Conservation (phyloP, 2,888 invertebrate genomes). For the Desoria tigrina region DNA sequence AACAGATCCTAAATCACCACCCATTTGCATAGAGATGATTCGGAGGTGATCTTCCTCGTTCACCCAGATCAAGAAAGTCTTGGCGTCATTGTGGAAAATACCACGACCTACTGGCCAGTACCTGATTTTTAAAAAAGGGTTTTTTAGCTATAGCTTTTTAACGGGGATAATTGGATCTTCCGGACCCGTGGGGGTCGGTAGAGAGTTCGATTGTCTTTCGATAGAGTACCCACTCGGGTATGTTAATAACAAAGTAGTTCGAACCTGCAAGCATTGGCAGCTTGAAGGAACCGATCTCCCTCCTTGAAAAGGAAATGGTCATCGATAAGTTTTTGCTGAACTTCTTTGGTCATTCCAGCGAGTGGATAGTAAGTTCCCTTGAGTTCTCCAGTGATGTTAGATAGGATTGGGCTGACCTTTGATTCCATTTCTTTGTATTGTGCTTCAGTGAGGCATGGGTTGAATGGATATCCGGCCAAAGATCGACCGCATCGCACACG, state of each 20-base stretch:
- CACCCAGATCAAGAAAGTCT: slow-evolving; percentile 97
- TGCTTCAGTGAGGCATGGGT: slow-evolving; percentile 92
- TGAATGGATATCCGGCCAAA: slow-evolving; percentile 85
- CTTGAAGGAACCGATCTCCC: slow-evolving; percentile 79
- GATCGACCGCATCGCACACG: slow-evolving; percentile 96
- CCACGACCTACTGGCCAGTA: slow-evolving; percentile 98
- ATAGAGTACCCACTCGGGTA: too few relatives aligned
- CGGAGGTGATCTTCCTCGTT: slow-evolving; percentile 98
- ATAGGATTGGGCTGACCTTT: slow-evolving; percentile 76
- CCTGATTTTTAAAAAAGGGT: too few relatives aligned
- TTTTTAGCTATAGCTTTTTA: too few relatives aligned
- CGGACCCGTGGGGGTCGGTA: too few relatives aligned
- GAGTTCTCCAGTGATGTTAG: slow-evolving; percentile 81
- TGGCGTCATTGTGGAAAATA: slow-evolving; percentile 95
- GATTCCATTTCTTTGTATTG: slow-evolving; percentile 97
- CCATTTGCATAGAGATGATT: slow-evolving; percentile 89
- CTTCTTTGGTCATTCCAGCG: slow-evolving; percentile 93
- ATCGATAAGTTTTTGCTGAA: slow-evolving; percentile 93
- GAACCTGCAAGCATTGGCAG: slow-evolving; percentile 65
- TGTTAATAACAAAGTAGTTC: too few relatives aligned
- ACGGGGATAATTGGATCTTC: too few relatives aligned
- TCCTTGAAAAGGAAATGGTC: slow-evolving; percentile 99
- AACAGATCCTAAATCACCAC: slow-evolving; percentile 48
- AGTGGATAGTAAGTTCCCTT: slow-evolving; percentile 75
- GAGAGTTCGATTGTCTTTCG: too few relatives aligned